A percentile compares a stretch with the other conserved stretches of the same genome.
These are phyloP conservation scores for Aotus griseimembra DNA, from an alignment of 2,797 vertebrate genomes.

Conservation along the genomic window DNA sequence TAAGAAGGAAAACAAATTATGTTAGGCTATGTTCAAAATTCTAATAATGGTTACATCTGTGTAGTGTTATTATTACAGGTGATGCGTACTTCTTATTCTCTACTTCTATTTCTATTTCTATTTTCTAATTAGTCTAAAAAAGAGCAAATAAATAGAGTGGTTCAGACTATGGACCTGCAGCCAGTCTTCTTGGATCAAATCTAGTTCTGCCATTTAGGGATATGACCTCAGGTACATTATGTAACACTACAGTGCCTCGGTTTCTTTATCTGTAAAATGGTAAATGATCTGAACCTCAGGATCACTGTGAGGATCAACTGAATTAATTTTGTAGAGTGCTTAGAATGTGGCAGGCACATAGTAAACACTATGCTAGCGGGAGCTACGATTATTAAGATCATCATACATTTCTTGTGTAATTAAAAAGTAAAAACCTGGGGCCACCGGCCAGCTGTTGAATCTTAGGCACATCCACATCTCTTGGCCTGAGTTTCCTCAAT, in stretches of 20 bases:
- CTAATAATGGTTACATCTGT: not conserved
- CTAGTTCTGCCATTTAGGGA: not conserved
- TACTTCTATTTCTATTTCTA: not conserved
- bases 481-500: not conserved
- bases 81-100: not conserved
- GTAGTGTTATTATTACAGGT: not conserved
- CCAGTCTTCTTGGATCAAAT: not conserved
- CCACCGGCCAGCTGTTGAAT: not conserved
- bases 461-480: not conserved
- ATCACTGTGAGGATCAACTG: not conserved
- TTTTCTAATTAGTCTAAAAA: conserved; percentile 23
- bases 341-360: not conserved
- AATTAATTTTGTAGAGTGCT: not conserved
- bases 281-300: not conserved
- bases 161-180: not conserved
- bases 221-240: not conserved
- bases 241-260: not conserved
- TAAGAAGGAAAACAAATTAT: not conserved
- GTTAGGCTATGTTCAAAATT: not conserved
- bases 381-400: conserved; percentile 28
- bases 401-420: conserved; percentile 33
- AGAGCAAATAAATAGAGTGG: not conserved
- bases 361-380: not conserved
- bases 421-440: not conserved
- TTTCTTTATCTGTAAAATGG: conserved; percentile 45